These are phyloP conservation scores for Megaustenia siamemsis DNA, from an alignment of 2,888 invertebrate genomes.

Conservation along the genomic window DNA sequence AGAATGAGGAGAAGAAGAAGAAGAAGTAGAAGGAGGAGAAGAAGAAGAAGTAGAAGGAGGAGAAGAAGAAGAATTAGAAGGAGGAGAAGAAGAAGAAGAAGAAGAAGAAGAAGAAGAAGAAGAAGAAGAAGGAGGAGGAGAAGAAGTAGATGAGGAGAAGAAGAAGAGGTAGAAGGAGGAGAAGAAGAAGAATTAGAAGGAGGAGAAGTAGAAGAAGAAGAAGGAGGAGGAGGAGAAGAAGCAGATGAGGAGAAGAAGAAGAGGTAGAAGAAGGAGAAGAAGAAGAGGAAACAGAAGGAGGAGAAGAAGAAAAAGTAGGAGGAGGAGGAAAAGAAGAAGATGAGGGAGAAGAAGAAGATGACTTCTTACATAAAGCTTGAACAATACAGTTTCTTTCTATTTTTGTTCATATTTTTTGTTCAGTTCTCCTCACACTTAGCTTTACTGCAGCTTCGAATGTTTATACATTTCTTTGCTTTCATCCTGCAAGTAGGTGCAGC, in stretches of 20 bases:
- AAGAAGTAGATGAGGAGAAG: conserved; percentile 19
- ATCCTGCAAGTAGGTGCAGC: too few relatives aligned
- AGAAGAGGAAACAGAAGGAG: conserved; percentile 7
- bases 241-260: not conserved
- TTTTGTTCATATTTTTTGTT: too few relatives aligned
- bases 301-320: not conserved
- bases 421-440: too few relatives aligned
- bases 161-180: not conserved
- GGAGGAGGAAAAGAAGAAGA: too few relatives aligned
- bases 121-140: conserved; percentile 13
- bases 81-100: conserved; percentile 2
- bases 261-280: conserved; percentile 8
- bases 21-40: not conserved
- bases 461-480: too few relatives aligned
- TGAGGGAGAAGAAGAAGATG: too few relatives aligned
- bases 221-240: not conserved
- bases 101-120: conserved; percentile 1
- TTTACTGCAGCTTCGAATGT: too few relatives aligned
- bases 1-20: not conserved
- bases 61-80: conserved; percentile 4
- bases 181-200: not conserved
- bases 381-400: too few relatives aligned
- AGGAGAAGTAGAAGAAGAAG: conserved; percentile 5
- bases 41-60: not conserved
- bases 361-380: too few relatives aligned